A percentile compares a stretch with the other conserved stretches of the same genome.
These are phyloP conservation scores for Hirtodrosophila trivittata DNA, from an alignment of 2,888 invertebrate species.

Conservation along the genomic window DNA sequence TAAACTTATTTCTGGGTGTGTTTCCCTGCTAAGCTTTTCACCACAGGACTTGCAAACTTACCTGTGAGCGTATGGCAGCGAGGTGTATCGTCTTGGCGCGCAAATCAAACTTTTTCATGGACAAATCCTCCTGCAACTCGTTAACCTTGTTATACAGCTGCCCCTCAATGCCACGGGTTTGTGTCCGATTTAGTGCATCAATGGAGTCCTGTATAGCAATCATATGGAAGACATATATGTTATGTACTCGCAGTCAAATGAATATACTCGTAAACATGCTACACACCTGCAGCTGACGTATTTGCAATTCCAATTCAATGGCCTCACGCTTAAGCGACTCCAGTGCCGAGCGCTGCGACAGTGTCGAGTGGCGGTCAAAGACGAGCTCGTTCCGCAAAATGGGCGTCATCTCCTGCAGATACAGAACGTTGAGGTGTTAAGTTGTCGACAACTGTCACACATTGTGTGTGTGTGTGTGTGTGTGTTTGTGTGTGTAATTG, in stretches of 20 bases:
- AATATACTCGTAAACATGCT: conserved; percentile 14
- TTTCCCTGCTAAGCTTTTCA: conserved; percentile 37
- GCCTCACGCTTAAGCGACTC: conserved; percentile 93
- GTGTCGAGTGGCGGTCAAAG: conserved; percentile 89
- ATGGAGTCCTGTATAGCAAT: conserved; percentile 88
- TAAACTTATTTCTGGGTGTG: conserved; percentile 10
- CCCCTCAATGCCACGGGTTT: conserved; percentile 90
- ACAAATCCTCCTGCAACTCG: conserved; percentile 97
- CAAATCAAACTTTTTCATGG: conserved; percentile 96
- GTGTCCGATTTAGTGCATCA: conserved; percentile 92
- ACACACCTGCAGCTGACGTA: conserved; percentile 90
- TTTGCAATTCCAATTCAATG: conserved; percentile 92
- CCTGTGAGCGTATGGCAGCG: conserved; percentile 95
- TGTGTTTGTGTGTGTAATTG: not conserved
- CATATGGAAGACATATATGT: not conserved
- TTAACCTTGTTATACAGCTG: conserved; percentile 96
- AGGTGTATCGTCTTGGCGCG: conserved; percentile 95
- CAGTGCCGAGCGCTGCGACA: conserved; percentile 89
- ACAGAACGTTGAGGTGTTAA: conserved; percentile 3
- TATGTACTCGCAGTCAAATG: conserved; percentile 63
- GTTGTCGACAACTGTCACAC: not conserved
- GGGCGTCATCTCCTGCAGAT: conserved; percentile 88
- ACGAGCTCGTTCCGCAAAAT: conserved; percentile 93
- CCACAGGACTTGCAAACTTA: conserved; percentile 85
- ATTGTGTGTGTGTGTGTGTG: too few relatives aligned